These are phyloP conservation scores for Albula goreensis DNA, from an alignment of 2,113 vertebrate genomes.

Conservation along the genomic window DNA sequence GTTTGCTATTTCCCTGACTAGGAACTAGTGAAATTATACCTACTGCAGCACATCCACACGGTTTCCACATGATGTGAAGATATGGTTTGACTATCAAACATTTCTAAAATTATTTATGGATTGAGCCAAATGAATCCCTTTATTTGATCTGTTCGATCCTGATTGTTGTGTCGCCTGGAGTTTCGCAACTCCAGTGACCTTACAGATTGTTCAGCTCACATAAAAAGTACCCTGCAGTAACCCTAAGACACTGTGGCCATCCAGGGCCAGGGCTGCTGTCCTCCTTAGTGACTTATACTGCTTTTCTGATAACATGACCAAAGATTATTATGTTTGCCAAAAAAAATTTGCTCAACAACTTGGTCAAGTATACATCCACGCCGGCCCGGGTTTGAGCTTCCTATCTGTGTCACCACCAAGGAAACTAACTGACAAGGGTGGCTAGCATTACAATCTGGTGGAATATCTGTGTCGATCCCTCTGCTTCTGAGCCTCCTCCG, in stretches of 20 bases:
- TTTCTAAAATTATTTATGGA: no score
- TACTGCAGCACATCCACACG: not conserved
- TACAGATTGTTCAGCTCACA: not conserved
- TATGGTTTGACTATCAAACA: not conserved
- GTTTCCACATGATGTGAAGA: not conserved
- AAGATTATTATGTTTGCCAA: no score
- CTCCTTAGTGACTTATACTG: no score
- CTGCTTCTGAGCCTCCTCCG: not conserved
- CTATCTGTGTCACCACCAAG: no score
- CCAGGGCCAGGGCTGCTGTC: not conserved
- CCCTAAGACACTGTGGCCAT: not conserved
- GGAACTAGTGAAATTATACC: not conserved
- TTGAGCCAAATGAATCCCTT: not conserved
- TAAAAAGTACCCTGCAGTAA: not conserved
- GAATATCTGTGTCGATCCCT: not conserved
- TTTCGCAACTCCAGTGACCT: not conserved
- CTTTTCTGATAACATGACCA: no score
- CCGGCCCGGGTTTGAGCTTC: no score
- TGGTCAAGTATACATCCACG: no score
- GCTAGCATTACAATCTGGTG: not conserved
- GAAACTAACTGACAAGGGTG: no score
- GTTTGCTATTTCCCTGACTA: conserved; percentile 2
- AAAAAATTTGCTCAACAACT: no score
- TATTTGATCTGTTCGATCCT: not conserved
- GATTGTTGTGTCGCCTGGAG: not conserved